Evolutionary conservation across 2,113 vertebrate genomes (phyloP), one percentile per base, ranked within the genome.

Genomic region (Illadopsis cleaveri): DNA sequence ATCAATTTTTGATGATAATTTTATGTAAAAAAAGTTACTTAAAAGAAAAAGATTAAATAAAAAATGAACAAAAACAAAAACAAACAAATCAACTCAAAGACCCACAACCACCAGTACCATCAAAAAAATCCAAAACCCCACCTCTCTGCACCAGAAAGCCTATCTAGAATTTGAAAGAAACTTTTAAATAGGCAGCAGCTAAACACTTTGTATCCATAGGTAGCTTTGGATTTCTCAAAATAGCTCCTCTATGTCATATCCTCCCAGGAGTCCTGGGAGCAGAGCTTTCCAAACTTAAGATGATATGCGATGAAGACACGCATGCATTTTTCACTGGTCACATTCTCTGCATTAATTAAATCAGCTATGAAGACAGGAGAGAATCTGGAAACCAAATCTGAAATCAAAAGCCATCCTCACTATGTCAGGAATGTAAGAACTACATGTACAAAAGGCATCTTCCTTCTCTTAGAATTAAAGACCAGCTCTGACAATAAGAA

Each of bases 241-340:
- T 16, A 56, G 9, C 8, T 68, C 5, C 27, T 38, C 5, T 17
- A 4, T 6, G 9, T 72, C 21, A 12, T 27, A 38, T 17, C 8
- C 21, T 51, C 23, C 42, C 10, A 37, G 16, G 7, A 62, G 6
- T 22, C 18, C 33, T 51, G 16, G 25, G 9, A 66, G 14, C 35
- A 42, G 24, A 47, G 31, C 60, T 51, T 62, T 56, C 11, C 13
- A 68, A 51, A 38, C 56, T 11, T 42, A 61, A 65, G 11, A 31
- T 35, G 24, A 42, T 61, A 33, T 5, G 1, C 0, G 1, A 17
- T 15, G 15, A 48, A 54, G 44, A 44, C 13, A 5, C 6, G 70
- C 15, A 12, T 1, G 1, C 17, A 12, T 38, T 16, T n/a, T 54
- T 45, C 42, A 61, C 10, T 38, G 57, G 31, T 70, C 17, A 31